Conservation (phyloP, 2,888 invertebrate genomes). For the Drosophila neutralis region DNA sequence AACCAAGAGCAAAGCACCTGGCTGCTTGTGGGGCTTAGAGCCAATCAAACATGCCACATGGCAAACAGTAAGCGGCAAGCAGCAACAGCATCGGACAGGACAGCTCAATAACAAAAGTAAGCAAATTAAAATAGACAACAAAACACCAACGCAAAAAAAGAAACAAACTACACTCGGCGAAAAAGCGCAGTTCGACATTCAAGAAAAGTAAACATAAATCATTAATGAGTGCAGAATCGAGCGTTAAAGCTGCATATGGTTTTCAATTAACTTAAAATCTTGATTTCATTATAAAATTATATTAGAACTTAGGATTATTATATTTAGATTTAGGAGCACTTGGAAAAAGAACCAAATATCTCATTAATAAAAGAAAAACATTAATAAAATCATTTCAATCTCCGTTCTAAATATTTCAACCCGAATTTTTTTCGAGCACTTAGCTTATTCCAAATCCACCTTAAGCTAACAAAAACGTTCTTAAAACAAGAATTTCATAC, state of each 20-base stretch:
- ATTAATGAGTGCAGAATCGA: not conserved
- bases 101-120: conserved; percentile 80
- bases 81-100: conserved; percentile 20
- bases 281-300: not conserved
- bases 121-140: conserved; percentile 80
- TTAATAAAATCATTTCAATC: too few species aligned
- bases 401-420: too few species aligned
- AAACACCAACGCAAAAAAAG: conserved; percentile 59
- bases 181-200: not conserved
- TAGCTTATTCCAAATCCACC: too few species aligned
- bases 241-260: not conserved
- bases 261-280: not conserved
- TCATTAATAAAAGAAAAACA: not conserved
- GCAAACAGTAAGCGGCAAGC: conserved; percentile 14
- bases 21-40: conserved; percentile 55
- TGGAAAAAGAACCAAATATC: not conserved
- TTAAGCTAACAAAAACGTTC: too few species aligned
- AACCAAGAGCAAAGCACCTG: conserved; percentile 27
- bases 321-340: not conserved
- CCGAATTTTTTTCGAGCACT: too few species aligned
- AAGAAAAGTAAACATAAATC: not conserved
- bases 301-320: not conserved
- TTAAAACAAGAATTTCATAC: not conserved
- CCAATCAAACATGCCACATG: conserved; percentile 68
- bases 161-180: conserved; percentile 1